Evolutionary conservation across 2,113 vertebrate genomes (phyloP), one percentile per base, ranked within the genome.

Genomic region (Megaceryle torquata): DNA sequence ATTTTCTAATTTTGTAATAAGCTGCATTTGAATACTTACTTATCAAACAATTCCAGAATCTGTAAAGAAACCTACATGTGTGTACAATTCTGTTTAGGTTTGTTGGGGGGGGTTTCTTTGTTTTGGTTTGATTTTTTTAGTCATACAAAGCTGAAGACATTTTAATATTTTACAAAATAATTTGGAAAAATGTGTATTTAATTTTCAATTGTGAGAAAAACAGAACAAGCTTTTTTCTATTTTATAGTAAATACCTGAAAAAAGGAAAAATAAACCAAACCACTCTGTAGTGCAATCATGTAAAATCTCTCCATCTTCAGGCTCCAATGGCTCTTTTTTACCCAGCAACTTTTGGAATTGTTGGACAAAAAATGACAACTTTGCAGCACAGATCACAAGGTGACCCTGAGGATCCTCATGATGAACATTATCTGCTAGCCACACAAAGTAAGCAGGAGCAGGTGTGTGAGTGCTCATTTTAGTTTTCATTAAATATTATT

Each of bases 401-500:
- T 7, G 99, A 99, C 81, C 97, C 99, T 2, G 99, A 99, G 89
- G 99, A 99, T 84, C 99, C 99, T 48, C 99, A 99, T 10, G 99
- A 99, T 96, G 99, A 99, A 15, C 99, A 99, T 91, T 99, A 99
- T 95, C 98, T 99, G 54, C 96, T 99, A 92, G 98, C 98, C 64
- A 99, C 99, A 11, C 99, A 99, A 96, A 99, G 99, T 98, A 99
- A 99, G 97, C 99, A 99, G 91, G 99, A 99, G 80, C 99, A 99
- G 98, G 99, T 99, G 77, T 69, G 86, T 74, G 54, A 93, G 78
- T 68, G 28, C 39, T 88, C 37, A 7, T 89, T 89, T 89, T 78
- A 10, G 61, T 86, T 81, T 90, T 79, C 48, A 50, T 50, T 37
- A 79, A 37, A 20, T 72, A 10, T 84, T 46, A 50, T 37, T 83